Evolutionary conservation across 2,113 vertebrate species (phyloP).

Genomic region (Oncorhynchus keta): DNA sequence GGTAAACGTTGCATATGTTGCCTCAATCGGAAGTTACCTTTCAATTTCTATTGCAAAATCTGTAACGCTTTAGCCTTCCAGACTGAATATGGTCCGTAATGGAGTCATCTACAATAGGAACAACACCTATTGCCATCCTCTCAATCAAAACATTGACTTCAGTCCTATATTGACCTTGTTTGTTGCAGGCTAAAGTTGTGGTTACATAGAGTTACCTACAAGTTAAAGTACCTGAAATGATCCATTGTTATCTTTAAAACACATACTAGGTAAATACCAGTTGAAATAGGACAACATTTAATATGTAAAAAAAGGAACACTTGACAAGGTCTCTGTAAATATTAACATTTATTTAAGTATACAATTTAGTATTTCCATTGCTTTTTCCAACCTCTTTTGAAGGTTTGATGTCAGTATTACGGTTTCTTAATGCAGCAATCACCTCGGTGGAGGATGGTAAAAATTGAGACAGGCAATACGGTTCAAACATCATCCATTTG

Average conservation of each 20-base stretch:
- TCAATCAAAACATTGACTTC: not conserved
- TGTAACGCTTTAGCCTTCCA: no score
- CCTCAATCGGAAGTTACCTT: no score
- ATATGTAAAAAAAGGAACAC: constrained; percentile 13
- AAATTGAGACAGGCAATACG: constrained; percentile 53
- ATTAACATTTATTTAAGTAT: constrained; percentile 80
- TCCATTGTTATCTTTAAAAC: not conserved
- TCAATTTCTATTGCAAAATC: no score
- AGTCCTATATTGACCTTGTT: no score
- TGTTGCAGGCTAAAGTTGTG: no score
- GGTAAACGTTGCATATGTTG: no score
- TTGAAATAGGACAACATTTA: not conserved
- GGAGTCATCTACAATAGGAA: no score
- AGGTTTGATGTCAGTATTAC: constrained; percentile 75
- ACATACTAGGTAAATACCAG: not conserved
- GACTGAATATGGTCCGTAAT: no score
- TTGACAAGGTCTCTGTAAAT: constrained; percentile 63
- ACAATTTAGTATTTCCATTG: constrained; percentile 75
- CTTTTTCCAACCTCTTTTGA: constrained; percentile 66
- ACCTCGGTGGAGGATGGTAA: constrained; percentile 58
- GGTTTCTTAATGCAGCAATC: constrained; percentile 72
- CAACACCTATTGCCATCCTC: not conserved
- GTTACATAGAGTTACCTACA: not conserved
- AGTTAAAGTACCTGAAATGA: not conserved
- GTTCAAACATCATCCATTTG: constrained; percentile 57